Evolutionary conservation across 2,113 vertebrate genomes (phyloP).

Genomic region (Thalassoma bifasciatum): DNA sequence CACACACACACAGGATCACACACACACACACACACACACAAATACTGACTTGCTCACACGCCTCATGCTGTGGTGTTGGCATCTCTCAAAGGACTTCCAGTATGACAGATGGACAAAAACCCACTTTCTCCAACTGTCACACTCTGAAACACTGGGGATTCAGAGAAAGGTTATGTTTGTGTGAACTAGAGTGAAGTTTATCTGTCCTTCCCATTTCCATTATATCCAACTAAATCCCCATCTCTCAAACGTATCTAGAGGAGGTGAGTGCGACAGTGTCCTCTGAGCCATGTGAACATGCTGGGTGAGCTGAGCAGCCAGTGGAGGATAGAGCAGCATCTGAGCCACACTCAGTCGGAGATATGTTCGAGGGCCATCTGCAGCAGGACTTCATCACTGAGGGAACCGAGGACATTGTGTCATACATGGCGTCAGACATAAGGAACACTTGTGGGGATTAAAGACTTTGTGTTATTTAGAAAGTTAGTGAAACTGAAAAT

Average conservation of each 20-base stretch:
- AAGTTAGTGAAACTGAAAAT: constrained; percentile 38
- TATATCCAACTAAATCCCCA: constrained; percentile 20
- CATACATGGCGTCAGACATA: constrained; percentile 40
- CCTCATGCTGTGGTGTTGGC: constrained; percentile 46
- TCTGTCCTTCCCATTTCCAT: constrained; percentile 40
- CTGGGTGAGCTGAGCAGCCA: constrained; percentile 50
- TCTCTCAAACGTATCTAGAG: constrained; percentile 25
- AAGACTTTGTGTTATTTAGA: constrained; percentile 4
- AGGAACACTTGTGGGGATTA: constrained; percentile 44
- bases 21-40: constrained; percentile 14
- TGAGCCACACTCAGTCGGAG: constrained; percentile 58
- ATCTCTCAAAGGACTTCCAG: constrained; percentile 78
- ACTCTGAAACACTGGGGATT: constrained; percentile 64
- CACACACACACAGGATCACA: not conserved
- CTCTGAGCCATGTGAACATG: constrained; percentile 43
- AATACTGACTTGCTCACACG: constrained; percentile 9
- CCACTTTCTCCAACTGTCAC: constrained; percentile 56
- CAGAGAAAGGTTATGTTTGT: constrained; percentile 63
- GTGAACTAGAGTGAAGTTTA: constrained; percentile 74
- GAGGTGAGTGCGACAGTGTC: constrained; percentile 23
- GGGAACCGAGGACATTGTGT: constrained; percentile 70
- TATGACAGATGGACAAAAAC: constrained; percentile 82
- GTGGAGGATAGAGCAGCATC: constrained; percentile 65
- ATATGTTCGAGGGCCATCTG: constrained; percentile 78
- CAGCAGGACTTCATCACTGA: constrained; percentile 53